Evolutionary conservation across 2,888 invertebrate species (phyloP).

Genomic region (Lasioglossum malachurum): DNA sequence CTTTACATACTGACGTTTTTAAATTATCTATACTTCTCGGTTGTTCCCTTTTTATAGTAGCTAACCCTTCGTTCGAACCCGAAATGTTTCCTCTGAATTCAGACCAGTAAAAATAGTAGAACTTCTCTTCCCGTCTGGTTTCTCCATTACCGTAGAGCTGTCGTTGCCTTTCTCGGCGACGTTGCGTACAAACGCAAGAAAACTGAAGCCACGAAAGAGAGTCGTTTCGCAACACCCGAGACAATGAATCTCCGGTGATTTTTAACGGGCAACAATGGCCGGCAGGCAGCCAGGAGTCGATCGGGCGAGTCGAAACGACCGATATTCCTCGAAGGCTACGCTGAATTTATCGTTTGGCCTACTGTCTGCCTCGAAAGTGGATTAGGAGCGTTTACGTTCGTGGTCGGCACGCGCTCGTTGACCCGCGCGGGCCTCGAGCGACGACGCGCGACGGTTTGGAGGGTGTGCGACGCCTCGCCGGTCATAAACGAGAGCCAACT

Average conservation of each 20-base stretch:
- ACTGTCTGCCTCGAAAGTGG: slow-evolving; percentile 28
- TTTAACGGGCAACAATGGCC: slow-evolving; percentile 16
- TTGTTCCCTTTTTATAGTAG: too few species aligned
- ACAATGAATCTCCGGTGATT: background rate
- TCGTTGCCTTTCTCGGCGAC: background rate
- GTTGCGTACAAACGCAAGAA: background rate
- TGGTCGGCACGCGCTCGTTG: slow-evolving; percentile 13
- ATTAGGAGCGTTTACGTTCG: slow-evolving; percentile 49
- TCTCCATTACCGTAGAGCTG: background rate
- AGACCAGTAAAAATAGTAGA: too few species aligned
- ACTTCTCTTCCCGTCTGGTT: background rate
- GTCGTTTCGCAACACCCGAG: background rate
- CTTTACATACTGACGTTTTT: too few species aligned
- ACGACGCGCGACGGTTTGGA: background rate
- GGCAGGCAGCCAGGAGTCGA: slow-evolving; percentile 23
- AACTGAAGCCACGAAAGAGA: background rate
- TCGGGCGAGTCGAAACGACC: slow-evolving; percentile 39
- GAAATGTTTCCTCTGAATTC: too few species aligned
- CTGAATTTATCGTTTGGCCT: slow-evolving; percentile 45
- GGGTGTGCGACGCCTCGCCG: background rate
- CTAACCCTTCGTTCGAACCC: too few species aligned
- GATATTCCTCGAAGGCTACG: slow-evolving; percentile 40
- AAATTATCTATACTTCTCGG: too few species aligned
- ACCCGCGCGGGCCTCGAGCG: slow-evolving; percentile 22
- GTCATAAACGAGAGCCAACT: background rate